phyloP scores from a whole-genome alignment of 2,113 vertebrate genomes.

The Petaurus breviceps region DNA sequence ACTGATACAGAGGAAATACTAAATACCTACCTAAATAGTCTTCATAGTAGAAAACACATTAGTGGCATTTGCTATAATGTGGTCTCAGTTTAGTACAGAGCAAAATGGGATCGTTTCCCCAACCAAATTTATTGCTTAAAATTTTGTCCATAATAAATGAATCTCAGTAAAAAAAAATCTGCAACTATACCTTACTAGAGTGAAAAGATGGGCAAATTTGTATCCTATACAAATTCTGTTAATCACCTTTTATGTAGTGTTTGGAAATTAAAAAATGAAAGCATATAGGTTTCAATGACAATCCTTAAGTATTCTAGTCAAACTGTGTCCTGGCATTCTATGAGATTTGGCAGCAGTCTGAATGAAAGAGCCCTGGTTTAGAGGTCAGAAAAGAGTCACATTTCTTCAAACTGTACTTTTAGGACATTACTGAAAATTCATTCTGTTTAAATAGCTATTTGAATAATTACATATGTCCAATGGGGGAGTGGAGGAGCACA shows the following conservation, averaged over 20 bases:
- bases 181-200: background rate
- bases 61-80: background rate
- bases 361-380: slow-evolving; percentile 11
- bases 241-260: slow-evolving; percentile 42
- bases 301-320: background rate
- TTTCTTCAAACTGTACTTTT: slow-evolving; percentile 40
- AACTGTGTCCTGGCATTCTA: background rate
- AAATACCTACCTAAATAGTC: background rate
- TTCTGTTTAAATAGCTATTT: slow-evolving; percentile 65
- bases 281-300: slow-evolving; percentile 40
- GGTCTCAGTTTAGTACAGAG: background rate
- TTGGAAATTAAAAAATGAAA: slow-evolving; percentile 66
- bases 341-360: background rate
- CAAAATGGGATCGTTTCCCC: background rate
- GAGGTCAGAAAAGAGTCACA: slow-evolving; percentile 42
- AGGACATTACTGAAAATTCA: slow-evolving; percentile 59
- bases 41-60: background rate
- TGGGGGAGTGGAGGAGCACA: slow-evolving; percentile 45
- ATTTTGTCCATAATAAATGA: slow-evolving; percentile 51
- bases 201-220: slow-evolving; percentile 49
- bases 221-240: slow-evolving; percentile 39
- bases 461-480: slow-evolving; percentile 60
- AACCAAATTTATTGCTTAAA: slow-evolving; percentile 54
- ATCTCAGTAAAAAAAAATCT: slow-evolving; percentile 44
- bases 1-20: background rate